Base-by-base conservation (phyloP, 2,888 invertebrate species). In the Rhamphomyia laevipes region DNA sequence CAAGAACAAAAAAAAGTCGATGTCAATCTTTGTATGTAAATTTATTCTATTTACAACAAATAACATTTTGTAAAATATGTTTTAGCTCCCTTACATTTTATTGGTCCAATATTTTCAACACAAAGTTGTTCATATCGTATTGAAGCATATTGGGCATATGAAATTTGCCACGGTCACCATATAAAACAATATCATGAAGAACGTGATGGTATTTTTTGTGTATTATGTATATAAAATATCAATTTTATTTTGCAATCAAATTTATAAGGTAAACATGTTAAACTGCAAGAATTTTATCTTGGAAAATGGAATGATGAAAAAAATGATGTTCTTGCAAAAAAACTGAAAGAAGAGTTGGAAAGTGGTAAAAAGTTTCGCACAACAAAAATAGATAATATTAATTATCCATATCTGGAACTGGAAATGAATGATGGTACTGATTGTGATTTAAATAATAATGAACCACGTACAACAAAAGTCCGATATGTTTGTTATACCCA, bases 141-240 rank as follows among this genome's bases (percentile, higher is more conserved):
- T 45, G 93, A 92, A 64, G 82, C 85, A 3, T 96, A 93, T 63
- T 96, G 96, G 96, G 91, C 91, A 0, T 96, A 96, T 66, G 94
- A 96, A 70, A 79, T 96, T 30, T 96, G 96, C 61, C 96, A 96
- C 69, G 95, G 95, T 0, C 77, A 81, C 58, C 86, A 85, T 66
- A 80, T 97, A 4, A 77, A 90, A 23, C 97, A 99, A 66, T 99
- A 90, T 66, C 96, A 99, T 67, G 96, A 97, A 65, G 92, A 93
- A 60, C 78, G 91, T 57, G 94, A 93, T 66, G 86, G 82, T 69
- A 60, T 52, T 47, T 55, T 31, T 23, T 44, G 11, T 44, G 12
- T 30, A 13, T 31, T 45, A 5, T 18, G 4, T 40, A 43, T 30
- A 16, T 27, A 18, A n/a, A 35, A 12, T 10, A 31, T 37, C 1